phyloP scores from a whole-genome alignment of 2,797 vertebrate genomes.

The Pseudochaenichthys georgianus region DNA sequence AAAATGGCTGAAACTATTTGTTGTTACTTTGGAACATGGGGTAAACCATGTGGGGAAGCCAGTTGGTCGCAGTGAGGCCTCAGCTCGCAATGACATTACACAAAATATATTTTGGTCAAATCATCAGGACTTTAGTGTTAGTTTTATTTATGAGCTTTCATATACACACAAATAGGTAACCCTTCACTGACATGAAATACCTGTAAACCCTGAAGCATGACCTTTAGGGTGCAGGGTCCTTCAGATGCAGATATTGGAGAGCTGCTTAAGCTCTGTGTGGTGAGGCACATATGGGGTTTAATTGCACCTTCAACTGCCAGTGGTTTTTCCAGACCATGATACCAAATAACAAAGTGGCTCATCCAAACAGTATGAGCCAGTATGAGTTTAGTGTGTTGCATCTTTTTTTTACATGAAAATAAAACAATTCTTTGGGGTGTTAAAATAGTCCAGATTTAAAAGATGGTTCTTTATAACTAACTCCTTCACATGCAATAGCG shows the following conservation, averaged over 20 bases:
- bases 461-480: neutral
- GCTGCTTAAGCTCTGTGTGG: conserved; percentile 32
- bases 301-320: conserved; percentile 51
- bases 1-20: conserved; percentile 15
- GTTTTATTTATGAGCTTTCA: conserved; percentile 7
- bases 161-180: conserved; percentile 18
- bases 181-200: conserved; percentile 18
- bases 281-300: conserved; percentile 30
- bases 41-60: conserved; percentile 6
- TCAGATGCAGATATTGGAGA: conserved; percentile 34
- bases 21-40: conserved; percentile 21
- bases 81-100: conserved; percentile 5
- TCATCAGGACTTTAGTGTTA: neutral
- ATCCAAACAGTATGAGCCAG: neutral
- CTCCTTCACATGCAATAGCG: neutral
- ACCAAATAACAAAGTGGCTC: conserved; percentile 17
- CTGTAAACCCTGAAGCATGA: conserved; percentile 10
- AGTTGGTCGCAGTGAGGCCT: conserved; percentile 35
- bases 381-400: neutral
- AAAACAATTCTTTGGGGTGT: neutral
- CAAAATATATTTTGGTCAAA: conserved; percentile 12
- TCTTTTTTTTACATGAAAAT: neutral
- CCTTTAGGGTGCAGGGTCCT: conserved; percentile 23
- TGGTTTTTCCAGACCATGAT: conserved; percentile 31
- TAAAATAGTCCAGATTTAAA: neutral